A percentile compares a stretch with the other conserved stretches of the same genome.
These are phyloP conservation scores for Neosilurus mollespiculum DNA, from an alignment of 2,797 vertebrate genomes.

Conservation along the genomic window DNA sequence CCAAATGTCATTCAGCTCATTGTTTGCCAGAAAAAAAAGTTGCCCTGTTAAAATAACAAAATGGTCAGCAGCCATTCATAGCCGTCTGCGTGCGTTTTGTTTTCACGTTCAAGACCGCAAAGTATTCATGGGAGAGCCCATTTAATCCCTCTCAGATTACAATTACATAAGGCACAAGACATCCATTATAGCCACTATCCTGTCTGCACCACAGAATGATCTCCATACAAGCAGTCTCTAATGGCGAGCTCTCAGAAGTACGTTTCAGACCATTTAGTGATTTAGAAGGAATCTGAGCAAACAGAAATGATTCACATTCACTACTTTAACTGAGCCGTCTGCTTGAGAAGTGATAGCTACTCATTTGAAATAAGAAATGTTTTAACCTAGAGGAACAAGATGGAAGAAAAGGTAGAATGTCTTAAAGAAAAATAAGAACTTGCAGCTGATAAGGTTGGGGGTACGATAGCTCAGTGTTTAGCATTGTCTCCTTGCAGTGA, in stretches of 20 bases:
- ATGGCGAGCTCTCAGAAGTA: conserved; percentile 67
- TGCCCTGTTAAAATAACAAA: conserved; percentile 42
- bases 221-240: conserved; percentile 65
- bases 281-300: conserved; percentile 68
- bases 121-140: conserved; percentile 56
- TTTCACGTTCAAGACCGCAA: conserved; percentile 53
- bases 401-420: not conserved
- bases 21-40: conserved; percentile 26
- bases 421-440: not conserved
- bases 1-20: conserved; percentile 10
- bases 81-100: conserved; percentile 49
- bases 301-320: conserved; percentile 67
- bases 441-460: not conserved
- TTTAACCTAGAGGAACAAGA: conserved; percentile 27
- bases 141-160: conserved; percentile 62
- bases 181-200: conserved; percentile 64
- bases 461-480: no score
- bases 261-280: conserved; percentile 73
- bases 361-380: conserved; percentile 43
- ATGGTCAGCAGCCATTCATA: conserved; percentile 42
- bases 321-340: conserved; percentile 60
- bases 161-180: conserved; percentile 66
- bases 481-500: no score
- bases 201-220: conserved; percentile 65
- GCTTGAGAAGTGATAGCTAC: conserved; percentile 53